A percentile compares a stretch with the other conserved stretches of the same genome.
Evolutionary conservation across 2,888 invertebrate species (phyloP).

Genomic region (Acanthopleura granulata): DNA sequence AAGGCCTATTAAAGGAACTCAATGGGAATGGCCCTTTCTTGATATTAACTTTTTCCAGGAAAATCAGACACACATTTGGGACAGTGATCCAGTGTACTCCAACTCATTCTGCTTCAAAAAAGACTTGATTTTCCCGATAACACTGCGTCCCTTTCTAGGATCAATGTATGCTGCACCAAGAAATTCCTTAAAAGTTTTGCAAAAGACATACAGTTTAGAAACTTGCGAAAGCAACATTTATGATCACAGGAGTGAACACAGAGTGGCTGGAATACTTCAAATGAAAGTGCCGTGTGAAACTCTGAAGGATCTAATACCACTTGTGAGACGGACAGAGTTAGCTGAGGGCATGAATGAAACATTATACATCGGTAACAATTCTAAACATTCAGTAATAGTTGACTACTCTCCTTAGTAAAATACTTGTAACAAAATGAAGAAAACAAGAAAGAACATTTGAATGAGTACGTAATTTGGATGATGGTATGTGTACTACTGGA

Average conservation of each 20-base stretch:
- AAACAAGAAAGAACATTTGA: no score
- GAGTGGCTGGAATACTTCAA: neutral
- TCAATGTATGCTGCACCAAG: constrained; percentile 33
- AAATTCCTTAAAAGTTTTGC: constrained; percentile 28
- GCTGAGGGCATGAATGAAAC: constrained; percentile 32
- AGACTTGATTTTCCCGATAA: constrained; percentile 32
- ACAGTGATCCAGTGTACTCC: constrained; percentile 25
- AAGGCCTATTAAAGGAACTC: constrained; percentile 21
- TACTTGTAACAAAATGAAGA: no score
- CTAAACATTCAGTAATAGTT: neutral
- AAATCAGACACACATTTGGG: constrained; percentile 40
- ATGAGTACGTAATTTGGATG: no score
- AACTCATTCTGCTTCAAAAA: constrained; percentile 26
- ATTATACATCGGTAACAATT: constrained; percentile 11
- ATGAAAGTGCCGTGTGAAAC: constrained; percentile 29
- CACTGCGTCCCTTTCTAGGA: constrained; percentile 31
- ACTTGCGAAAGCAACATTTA: constrained; percentile 29
- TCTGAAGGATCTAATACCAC: constrained; percentile 30
- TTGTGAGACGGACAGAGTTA: constrained; percentile 29
- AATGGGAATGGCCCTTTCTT: constrained; percentile 40
- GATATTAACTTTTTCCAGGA: constrained; percentile 39
- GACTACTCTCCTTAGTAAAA: no score
- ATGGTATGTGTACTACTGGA: no score
- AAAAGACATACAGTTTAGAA: constrained; percentile 24
- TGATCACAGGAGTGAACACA: constrained; percentile 30